A percentile compares a stretch with the other conserved stretches of the same genome.
phyloP scores from a whole-genome alignment of 2,113 vertebrate species.

The Epinephelus lanceolatus region DNA sequence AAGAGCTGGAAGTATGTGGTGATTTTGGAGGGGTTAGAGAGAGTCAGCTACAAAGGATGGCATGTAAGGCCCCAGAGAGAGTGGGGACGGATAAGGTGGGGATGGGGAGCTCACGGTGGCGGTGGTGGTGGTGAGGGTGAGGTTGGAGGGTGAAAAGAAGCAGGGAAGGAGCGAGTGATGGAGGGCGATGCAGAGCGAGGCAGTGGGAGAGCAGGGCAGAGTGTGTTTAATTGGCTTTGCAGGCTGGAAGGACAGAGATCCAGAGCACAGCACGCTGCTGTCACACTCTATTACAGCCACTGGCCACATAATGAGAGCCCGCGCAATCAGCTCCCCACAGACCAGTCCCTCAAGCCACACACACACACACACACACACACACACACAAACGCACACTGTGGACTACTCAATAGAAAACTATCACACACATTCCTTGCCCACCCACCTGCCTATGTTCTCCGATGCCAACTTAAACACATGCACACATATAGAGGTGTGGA shows the following conservation, averaged over 20 bases:
- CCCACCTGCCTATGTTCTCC: constrained; percentile 57
- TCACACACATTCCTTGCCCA: constrained; percentile 44
- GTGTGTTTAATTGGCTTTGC: constrained; percentile 91
- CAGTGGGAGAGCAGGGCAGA: constrained; percentile 65
- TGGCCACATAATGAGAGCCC: constrained; percentile 91
- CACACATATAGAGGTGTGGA: background rate
- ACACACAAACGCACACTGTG: constrained; percentile 21
- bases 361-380: constrained; percentile 26
- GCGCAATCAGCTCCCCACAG: constrained; percentile 91
- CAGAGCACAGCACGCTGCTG: constrained; percentile 91
- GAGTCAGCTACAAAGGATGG: constrained; percentile 30
- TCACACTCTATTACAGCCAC: constrained; percentile 95
- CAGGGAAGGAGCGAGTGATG: constrained; percentile 53
- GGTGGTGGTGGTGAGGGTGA: background rate
- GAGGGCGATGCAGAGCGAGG: constrained; percentile 55
- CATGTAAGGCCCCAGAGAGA: constrained; percentile 13
- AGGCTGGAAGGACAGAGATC: constrained; percentile 88
- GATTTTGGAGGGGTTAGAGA: constrained; percentile 25
- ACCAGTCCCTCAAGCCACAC: constrained; percentile 77
- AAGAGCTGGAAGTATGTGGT: constrained; percentile 38
- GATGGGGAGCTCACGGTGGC: constrained; percentile 18
- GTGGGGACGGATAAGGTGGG: constrained; percentile 32
- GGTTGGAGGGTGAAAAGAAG: constrained; percentile 15
- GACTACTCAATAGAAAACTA: constrained; percentile 55
- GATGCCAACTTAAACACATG: constrained; percentile 42